Base-by-base conservation (phyloP, 2,113 vertebrate genomes). In the Bufo bufo region DNA sequence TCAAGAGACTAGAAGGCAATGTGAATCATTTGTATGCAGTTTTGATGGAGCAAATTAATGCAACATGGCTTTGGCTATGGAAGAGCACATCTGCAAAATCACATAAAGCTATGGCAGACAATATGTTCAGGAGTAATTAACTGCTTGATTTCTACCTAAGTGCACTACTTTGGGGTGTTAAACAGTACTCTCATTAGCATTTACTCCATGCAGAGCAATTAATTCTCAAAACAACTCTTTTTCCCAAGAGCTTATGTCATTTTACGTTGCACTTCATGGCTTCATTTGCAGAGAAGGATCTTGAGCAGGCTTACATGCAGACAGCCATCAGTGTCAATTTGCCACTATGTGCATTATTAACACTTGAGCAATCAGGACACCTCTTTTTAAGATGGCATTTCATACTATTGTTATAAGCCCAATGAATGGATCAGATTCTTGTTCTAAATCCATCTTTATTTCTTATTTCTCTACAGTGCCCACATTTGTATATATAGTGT, bases 211-310 rank as follows among this genome's bases (percentile, higher is more conserved):
- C 89, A 75, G 66, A 92, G 90, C 91, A 90, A 89, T 85, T 93
- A 90, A 91, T 91, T 91, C 71, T 90, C 72, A 90, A 91, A 91
- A 93, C 87, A 79, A 91, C 91, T 93, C 93, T 92, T 54, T 90
- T 88, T 89, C 90, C 90, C 91, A 89, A 87, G 89, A 92, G 92
- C 82, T 4, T 91, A 91, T 89, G 91, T 89, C 91, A 91, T 91
- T 90, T 19, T 89, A 89, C 49, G 54, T 56, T 47, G 78, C 72
- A 84, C 78, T 84, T 84, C 81, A 45, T 61, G 59, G 66, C 54
- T 71, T 74, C 65, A 82, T 82, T 54, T 82, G 52, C 19, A 82
- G 71, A 88, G 81, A 47, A 63, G 23, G 66, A 63, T 84, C 49
- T 56, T 33, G 33, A 78, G 59, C 19, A 77, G 17, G 72, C 19